Evolutionary conservation across 2,113 vertebrate species (phyloP), one percentile per base, ranked within the genome.

Genomic region (Ardeotis arabs): DNA sequence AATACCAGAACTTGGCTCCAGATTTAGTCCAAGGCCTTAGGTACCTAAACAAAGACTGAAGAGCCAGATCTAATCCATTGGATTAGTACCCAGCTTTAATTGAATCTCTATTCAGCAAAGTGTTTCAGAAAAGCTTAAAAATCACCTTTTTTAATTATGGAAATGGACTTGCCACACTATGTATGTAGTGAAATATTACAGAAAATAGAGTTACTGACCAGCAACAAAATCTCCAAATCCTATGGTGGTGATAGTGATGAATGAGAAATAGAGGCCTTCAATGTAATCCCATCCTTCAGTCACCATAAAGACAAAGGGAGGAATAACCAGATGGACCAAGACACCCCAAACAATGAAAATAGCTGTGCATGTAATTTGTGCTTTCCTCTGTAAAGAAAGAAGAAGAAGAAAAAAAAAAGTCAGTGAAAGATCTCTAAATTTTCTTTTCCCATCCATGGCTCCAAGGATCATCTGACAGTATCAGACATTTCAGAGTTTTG

Each of bases 161-260:
- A 91, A 81, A 81, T 0, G 80, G 45, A 84, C 93, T 84, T 75
- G 27, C 11, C 29, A 74, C 11, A 23, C 18, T 55, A 39, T 17
- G 37, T 22, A 56, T 1, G 3, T 28, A 64, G 56, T 35, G 10
- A 93, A 89, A 74, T 67, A 74, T 64, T 28, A 78, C 2, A 52
- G 37, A 75, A 37, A 83, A 83, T 45, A 35, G 35, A 24, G 56
- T 78, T 87, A 97, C 98, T 94, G 90, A 99, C 99, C 99, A 80
- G 99, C 99, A 63, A 99, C 99, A 50, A 99, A 98, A 97, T 99
- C 99, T 63, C 99, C 99, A 88, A 99, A 99, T 91, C 99, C 99
- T 80, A 99, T 99, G 84, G 99, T 99, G 75, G 99, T 99, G 97
- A 99, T 99, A 72, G 99, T 99, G 96, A 99, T 99, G 89, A 99